phyloP scores from a whole-genome alignment of 2,113 vertebrate species.

The Gadus chalcogrammus region DNA sequence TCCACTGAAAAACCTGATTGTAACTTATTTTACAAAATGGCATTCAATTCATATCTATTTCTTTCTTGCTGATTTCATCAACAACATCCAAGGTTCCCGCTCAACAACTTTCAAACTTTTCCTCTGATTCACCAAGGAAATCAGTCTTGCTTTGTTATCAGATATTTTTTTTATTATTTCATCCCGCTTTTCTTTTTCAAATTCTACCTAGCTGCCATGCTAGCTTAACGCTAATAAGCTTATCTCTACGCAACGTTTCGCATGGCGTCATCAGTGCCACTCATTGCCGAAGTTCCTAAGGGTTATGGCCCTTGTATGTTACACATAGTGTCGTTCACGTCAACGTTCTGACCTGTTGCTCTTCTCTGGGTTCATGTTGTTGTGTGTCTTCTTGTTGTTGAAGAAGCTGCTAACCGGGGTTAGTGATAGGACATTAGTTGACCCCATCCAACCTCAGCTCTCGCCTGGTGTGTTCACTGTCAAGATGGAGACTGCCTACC shows the following conservation, averaged over 20 bases:
- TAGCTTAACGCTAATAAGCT: conserved; percentile 37
- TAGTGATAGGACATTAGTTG: conserved; percentile 74
- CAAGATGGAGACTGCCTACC: conserved; percentile 78
- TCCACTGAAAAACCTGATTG: background rate
- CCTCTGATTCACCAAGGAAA: conserved; percentile 34
- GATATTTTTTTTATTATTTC: background rate
- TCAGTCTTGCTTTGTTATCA: conserved; percentile 9
- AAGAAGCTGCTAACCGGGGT: conserved; percentile 65
- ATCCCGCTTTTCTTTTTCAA: background rate
- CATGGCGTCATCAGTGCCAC: conserved; percentile 32
- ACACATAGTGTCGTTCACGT: background rate
- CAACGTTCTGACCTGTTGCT: conserved; percentile 28
- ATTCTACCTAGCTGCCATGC: conserved; percentile 25
- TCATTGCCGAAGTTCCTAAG: conserved; percentile 11
- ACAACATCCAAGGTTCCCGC: background rate
- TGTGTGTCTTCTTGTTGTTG: conserved; percentile 55
- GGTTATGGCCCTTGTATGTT: background rate
- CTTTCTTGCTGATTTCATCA: background rate
- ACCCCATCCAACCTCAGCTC: conserved; percentile 82
- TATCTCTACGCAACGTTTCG: conserved; percentile 20
- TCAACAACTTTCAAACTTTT: conserved; percentile 12
- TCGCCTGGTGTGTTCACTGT: conserved; percentile 86
- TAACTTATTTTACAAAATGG: background rate
- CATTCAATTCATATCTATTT: background rate
- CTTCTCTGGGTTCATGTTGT: background rate